phyloP scores from a whole-genome alignment of 2,797 vertebrate species.

The Limosa lapponica region DNA sequence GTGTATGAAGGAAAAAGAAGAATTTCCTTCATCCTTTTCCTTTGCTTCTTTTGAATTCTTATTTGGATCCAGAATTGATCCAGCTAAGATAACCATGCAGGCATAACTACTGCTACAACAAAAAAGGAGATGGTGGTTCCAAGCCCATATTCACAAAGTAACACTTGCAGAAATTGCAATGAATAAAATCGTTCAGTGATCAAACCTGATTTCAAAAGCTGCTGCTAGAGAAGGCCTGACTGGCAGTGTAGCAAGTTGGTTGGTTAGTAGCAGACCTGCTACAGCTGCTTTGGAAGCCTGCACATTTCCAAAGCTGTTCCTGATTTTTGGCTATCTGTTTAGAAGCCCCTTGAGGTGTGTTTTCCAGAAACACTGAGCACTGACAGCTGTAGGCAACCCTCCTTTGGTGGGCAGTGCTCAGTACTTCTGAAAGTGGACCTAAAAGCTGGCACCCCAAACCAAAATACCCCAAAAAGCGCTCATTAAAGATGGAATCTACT shows the following conservation, averaged over 20 bases:
- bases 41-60: background rate
- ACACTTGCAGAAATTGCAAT: background rate
- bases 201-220: background rate
- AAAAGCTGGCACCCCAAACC: background rate
- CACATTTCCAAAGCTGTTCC: background rate
- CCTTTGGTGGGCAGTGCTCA: background rate
- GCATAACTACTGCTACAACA: background rate
- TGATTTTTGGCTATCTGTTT: background rate
- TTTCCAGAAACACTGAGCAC: background rate
- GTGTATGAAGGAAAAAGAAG: background rate
- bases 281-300: background rate
- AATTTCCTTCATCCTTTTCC: background rate
- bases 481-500: background rate
- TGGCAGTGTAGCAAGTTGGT: background rate
- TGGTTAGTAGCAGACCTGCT: background rate
- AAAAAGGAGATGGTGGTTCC: background rate
- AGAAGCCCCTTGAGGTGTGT: background rate
- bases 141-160: background rate
- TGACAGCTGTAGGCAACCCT: background rate
- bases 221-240: background rate
- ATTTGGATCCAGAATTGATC: background rate
- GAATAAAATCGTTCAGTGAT: background rate
- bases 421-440: background rate
- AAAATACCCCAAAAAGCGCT: background rate
- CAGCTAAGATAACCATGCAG: background rate